Base-by-base conservation (phyloP, 2,888 invertebrate genomes). In the Trypoxylon attenuatum region DNA sequence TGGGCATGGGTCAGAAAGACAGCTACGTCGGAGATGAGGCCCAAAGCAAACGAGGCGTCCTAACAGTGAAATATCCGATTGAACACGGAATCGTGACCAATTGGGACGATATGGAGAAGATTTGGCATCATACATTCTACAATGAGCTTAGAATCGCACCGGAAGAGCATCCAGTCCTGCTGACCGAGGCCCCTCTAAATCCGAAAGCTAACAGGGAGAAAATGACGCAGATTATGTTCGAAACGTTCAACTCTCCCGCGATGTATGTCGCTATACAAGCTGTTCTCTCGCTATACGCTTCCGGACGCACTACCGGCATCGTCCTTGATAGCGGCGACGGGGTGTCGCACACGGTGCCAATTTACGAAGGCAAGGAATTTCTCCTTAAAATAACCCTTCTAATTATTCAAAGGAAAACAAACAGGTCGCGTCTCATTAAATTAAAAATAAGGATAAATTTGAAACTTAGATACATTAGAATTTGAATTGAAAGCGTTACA, bases 51-150 rank as follows among this genome's bases (percentile, higher is more conserved):
- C 81, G 89, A 4, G 89, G 89, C 1, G 88, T 89, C 1, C 87
- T 91, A 0, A 88, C 89, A 0, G 88, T 92, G 3, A 92, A 92
- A 78, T 94, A 94, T 88, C 95, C 95, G 0, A 92, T 95, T 52
- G 92, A 93, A 79, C 92, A 93, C 76, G 94, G 94, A 22, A 90
- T 93, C 67, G 91, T 95, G 46, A 92, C 91, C 73, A 91, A 95
- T 86, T 95, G 95, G 95, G 93, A 94, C 74, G 95, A 95, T 80
- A 94, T 96, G 92, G 95, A 96, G 87, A 95, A 94, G 87, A 92
- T 96, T 76, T 95, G 95, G 94, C 94, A 95, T 84, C 94, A 95
- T 85, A 91, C 93, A 19, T 95, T 95, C 88, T 95, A 94, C 89
- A 94, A 92, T 81, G 94, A 94, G 81, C 89, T 96, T 55, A 89